Evolutionary conservation across 1,140 invertebrate species (phyloP), one percentile per base, ranked within the genome.

Genomic region (Chelonus insularis): DNA sequence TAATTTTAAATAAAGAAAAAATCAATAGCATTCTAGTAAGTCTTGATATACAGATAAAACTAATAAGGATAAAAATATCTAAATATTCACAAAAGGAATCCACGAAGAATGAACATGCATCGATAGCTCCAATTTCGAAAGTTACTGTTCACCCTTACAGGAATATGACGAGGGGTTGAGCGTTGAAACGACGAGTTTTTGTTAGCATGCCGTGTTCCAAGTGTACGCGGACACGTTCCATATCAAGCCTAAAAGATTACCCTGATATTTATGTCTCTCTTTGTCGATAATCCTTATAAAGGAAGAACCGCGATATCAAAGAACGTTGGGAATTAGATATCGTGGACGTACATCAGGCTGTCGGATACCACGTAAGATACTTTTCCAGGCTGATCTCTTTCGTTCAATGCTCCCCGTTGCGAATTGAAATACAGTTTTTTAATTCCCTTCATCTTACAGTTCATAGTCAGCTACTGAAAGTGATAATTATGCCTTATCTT

Each of bases 291-390:
- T 43, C 25, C 47, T 3, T 59, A 62, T 63, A 65, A 61, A 64
- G 54, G 47, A 60, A 58, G 59, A 56, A 39, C 11, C 54, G 45
- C 50, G 57, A 66, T 71, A 70, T 72, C 70, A 72, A 72, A 72
- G 70, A 70, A 66, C 64, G 64, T 60, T 12, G 66, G 68, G 71
- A 70, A 72, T 72, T 70, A 72, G 68, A 60, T 67, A 65, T 37
- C 51, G 23, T 60, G 60, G 56, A 57, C 60, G 39, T 60, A 59
- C 16, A 11, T 37, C 45, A 60, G 6, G 45, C 37, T 39, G 34
- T 20, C 25, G 36, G 34, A 37, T 45, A 61, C 25, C 60, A 52
- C 8, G 14, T 72, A 73, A 72, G 72, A 61, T 72, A 65, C 71
- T 74, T 74, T 72, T 57, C 62, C 50, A 43, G 63, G 69, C 68